phyloP scores from a whole-genome alignment of 2,113 vertebrate species.

The Alligator sinensis region DNA sequence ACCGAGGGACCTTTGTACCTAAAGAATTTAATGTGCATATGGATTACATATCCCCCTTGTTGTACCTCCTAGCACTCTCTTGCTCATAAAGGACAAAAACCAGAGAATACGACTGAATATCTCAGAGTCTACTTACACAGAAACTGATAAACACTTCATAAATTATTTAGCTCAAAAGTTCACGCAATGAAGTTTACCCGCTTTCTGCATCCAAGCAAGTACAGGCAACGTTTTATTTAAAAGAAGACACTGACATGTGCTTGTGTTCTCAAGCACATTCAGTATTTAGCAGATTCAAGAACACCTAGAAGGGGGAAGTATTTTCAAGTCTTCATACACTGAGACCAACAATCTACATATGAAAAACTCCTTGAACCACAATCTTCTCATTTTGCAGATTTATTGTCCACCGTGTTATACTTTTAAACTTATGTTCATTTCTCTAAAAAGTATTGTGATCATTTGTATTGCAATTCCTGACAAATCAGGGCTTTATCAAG shows the following conservation, averaged over 20 bases:
- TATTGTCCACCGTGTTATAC: not conserved
- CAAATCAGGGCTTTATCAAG: not conserved
- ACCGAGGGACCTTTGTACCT: not conserved
- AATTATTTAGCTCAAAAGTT: not conserved
- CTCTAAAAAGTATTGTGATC: not conserved
- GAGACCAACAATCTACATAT: not conserved
- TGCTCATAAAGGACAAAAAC: not conserved
- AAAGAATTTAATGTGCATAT: not conserved
- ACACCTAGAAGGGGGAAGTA: not conserved
- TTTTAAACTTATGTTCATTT: not conserved
- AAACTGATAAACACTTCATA: not conserved
- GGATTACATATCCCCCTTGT: not conserved
- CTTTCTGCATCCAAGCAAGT: not conserved
- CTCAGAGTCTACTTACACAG: not conserved
- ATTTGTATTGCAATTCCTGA: not conserved
- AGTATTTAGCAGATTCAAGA: conserved; percentile 4
- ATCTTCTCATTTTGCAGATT: not conserved
- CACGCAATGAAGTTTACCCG: not conserved
- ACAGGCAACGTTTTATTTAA: not conserved
- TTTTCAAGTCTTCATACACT: not conserved
- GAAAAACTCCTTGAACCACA: not conserved
- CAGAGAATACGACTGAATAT: not conserved
- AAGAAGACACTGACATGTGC: not conserved
- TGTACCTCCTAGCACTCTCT: accelerated
- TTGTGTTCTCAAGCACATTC: not conserved